phyloP scores from a whole-genome alignment of 2,888 invertebrate genomes.

The Thysanoteuthis rhombus region DNA sequence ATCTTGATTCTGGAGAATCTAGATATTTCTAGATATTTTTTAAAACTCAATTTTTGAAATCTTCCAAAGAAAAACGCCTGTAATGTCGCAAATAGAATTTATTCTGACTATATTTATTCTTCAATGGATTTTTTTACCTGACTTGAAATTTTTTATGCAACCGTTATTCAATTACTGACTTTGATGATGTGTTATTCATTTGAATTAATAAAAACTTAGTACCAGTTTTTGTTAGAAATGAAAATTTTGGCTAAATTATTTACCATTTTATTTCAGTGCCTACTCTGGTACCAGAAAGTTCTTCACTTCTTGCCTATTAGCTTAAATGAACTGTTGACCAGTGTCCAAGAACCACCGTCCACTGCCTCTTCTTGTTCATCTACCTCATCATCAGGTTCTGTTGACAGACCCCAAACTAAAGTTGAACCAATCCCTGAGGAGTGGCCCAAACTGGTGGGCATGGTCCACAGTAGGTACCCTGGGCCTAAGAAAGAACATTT shows the following conservation, averaged over 20 bases:
- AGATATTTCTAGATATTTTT: too few relatives aligned
- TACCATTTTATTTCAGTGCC: constrained; percentile 13
- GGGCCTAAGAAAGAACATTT: constrained; percentile 48
- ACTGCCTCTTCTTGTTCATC: neutral
- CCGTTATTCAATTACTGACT: too few relatives aligned
- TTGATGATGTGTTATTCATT: too few relatives aligned
- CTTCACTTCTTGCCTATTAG: neutral
- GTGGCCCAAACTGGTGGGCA: constrained; percentile 45
- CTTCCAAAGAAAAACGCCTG: too few relatives aligned
- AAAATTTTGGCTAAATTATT: neutral
- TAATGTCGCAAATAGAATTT: too few relatives aligned
- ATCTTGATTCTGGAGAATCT: too few relatives aligned
- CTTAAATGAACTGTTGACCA: neutral
- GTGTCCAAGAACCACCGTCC: neutral
- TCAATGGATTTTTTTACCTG: too few relatives aligned
- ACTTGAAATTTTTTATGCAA: too few relatives aligned
- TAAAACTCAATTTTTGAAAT: too few relatives aligned
- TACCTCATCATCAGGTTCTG: constrained; percentile 12
- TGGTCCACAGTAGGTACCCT: constrained; percentile 45
- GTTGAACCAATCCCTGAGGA: constrained; percentile 36
- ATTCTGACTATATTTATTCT: too few relatives aligned
- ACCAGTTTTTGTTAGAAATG: neutral
- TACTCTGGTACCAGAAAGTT: constrained; percentile 29
- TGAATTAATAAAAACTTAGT: neutral
- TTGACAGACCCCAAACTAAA: neutral